These are phyloP conservation scores for Sebastes steindachneri DNA, from an alignment of 2,797 vertebrate species.

Conservation along the genomic window DNA sequence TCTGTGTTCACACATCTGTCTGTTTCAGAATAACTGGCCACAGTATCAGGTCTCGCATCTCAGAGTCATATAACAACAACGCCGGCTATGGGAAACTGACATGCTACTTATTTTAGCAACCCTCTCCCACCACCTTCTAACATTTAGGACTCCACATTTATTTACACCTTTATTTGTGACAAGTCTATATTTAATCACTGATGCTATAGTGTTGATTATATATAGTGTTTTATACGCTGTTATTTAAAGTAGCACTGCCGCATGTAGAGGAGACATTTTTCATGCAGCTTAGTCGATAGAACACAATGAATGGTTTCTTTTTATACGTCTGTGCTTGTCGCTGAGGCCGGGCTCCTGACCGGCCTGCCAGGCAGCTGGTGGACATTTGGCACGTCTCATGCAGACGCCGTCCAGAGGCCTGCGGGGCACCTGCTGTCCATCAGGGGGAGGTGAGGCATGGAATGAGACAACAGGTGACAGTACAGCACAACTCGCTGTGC, in stretches of 20 bases:
- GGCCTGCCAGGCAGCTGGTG: constrained; percentile 69
- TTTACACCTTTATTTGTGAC: not conserved
- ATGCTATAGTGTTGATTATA: not conserved
- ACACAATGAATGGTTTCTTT: constrained; percentile 28
- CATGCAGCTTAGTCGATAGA: not conserved
- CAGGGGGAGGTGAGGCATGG: constrained; percentile 64
- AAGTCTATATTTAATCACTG: constrained; percentile 19
- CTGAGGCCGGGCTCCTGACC: constrained; percentile 39
- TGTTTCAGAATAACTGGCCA: constrained; percentile 76
- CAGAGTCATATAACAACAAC: constrained; percentile 70
- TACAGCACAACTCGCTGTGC: constrained; percentile 28
- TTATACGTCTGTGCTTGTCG: constrained; percentile 27
- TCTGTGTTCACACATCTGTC: constrained; percentile 67
- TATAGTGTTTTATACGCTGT: not conserved
- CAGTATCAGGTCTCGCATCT: constrained; percentile 76
- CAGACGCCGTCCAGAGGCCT: constrained; percentile 62
- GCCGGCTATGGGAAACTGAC: constrained; percentile 67
- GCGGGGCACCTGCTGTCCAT: constrained; percentile 73
- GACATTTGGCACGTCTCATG: constrained; percentile 71
- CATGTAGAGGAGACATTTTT: constrained; percentile 4
- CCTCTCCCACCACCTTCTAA: constrained; percentile 15
- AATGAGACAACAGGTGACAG: constrained; percentile 76
- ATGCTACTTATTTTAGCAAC: constrained; percentile 52
- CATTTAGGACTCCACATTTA: not conserved
- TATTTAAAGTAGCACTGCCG: not conserved